A percentile compares a stretch with the other conserved stretches of the same genome.
Evolutionary conservation across 2,797 vertebrate species (phyloP).

Genomic region (Yasuhikotakia modesta): DNA sequence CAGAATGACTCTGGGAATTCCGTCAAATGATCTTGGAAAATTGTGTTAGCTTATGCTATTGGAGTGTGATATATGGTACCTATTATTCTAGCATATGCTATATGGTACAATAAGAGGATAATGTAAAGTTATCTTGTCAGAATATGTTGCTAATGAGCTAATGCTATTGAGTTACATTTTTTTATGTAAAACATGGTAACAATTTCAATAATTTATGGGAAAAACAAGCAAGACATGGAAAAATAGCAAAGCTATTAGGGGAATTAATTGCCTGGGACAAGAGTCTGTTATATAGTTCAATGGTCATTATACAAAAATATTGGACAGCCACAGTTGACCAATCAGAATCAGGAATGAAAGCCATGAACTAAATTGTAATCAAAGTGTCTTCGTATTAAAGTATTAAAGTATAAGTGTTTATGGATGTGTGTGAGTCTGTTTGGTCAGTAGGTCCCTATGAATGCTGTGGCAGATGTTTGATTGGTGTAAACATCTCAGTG

Average conservation of each 20-base stretch:
- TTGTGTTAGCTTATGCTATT: background rate
- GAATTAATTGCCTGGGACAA: background rate
- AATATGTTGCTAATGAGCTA: too few relatives aligned
- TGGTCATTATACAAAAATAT: constrained; percentile 9
- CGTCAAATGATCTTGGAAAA: constrained; percentile 9
- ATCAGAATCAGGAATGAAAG: background rate
- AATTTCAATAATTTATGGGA: too few relatives aligned
- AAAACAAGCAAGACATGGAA: too few relatives aligned
- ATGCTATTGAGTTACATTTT: too few relatives aligned
- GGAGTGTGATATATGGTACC: too few relatives aligned
- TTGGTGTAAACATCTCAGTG: constrained; percentile 68
- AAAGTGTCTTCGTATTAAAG: constrained; percentile 38
- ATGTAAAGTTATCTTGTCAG: background rate
- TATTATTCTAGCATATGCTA: too few relatives aligned
- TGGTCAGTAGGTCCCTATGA: constrained; percentile 23
- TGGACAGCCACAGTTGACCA: background rate
- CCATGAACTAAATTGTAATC: constrained; percentile 29
- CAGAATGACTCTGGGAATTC: constrained; percentile 23
- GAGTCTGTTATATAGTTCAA: background rate
- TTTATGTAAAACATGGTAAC: too few relatives aligned
- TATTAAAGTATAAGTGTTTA: constrained; percentile 33
- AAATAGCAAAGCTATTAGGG: background rate
- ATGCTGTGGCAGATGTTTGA: constrained; percentile 42
- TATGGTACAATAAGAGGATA: background rate
- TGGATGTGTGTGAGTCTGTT: constrained; percentile 11